Conservation (phyloP, 2,113 vertebrate species). For the Casuarius casuarius region DNA sequence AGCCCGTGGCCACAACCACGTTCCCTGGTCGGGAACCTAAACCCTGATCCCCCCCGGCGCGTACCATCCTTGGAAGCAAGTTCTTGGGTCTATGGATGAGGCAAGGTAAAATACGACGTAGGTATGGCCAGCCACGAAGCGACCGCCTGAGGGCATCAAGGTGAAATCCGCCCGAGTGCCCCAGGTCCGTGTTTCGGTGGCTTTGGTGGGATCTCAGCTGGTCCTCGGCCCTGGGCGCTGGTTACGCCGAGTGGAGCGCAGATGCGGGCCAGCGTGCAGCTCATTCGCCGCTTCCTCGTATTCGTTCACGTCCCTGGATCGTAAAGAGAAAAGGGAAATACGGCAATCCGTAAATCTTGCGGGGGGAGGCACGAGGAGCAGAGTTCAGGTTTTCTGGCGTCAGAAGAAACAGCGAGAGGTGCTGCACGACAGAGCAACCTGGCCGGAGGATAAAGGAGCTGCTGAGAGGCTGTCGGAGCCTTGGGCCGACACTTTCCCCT, state of each 20-base stretch:
- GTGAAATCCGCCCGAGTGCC: background rate
- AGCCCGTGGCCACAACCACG: background rate
- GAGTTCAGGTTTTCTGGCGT: background rate
- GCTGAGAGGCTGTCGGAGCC: background rate
- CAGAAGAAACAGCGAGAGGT: background rate
- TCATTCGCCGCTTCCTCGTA: background rate
- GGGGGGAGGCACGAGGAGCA: background rate
- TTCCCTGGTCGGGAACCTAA: background rate
- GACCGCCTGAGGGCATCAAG: fast-evolving
- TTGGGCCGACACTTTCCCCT: background rate
- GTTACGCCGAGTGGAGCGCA: background rate
- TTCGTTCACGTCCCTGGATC: background rate
- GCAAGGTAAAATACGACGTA: background rate
- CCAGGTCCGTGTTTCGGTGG: background rate
- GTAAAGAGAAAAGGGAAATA: background rate
- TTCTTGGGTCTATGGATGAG: background rate
- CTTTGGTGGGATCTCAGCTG: background rate
- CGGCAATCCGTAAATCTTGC: background rate
- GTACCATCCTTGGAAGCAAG: background rate
- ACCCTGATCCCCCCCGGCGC: background rate
- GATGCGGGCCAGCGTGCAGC: background rate
- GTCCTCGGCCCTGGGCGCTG: background rate
- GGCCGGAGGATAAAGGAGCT: background rate
- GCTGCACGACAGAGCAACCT: background rate
- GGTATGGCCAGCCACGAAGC: fast-evolving